Evolutionary conservation across 2,113 vertebrate species (phyloP), one percentile per base, ranked within the genome.

Genomic region (Charadrius vociferus): DNA sequence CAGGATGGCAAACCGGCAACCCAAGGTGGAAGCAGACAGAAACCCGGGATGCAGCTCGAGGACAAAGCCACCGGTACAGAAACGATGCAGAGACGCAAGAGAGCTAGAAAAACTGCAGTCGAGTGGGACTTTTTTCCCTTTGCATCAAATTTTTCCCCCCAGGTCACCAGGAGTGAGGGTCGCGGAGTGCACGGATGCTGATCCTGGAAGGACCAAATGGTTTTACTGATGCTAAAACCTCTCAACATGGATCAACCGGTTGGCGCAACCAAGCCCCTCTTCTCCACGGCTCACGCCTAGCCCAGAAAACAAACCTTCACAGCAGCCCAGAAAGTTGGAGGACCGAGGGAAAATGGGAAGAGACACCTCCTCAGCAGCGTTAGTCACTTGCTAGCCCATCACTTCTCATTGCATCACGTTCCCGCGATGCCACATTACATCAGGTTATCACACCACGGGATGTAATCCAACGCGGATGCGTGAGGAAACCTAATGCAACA

Each of bases 161-260:
- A 20, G 29, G 13, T 32, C 14, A 15, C 43, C 47, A 41, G 70
- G 45, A 62, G 7, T 0, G 2, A 80, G 26, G 18, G 22, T 12
- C 1, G 1, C 30, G 8, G 26, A 50, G 39, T 1, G 7, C 26
- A 12, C 0, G 2, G 56, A 41, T 7, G 3, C 16, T 17, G 49
- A 22, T 55, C 66, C 85, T 37, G 10, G 65, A 15, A 39, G 53
- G 47, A 75, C 37, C 61, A 30, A 73, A 49, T 6, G 3, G 16
- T 52, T 49, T 30, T 0, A 0, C 29, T 16, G 56, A 15, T 26
- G 49, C 26, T 12, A 6, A 93, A 79, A 56, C 53, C 45, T 75
- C 53, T 68, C 34, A 12, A 10, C 34, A 52, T 32, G n/a, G 72
- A 87, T 49, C 68, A 68, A 18, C 16, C 9, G 1, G 58, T 24